These are phyloP conservation scores for Poecilia velifera DNA, from an alignment of 2,797 vertebrate genomes.

Conservation along the genomic window DNA sequence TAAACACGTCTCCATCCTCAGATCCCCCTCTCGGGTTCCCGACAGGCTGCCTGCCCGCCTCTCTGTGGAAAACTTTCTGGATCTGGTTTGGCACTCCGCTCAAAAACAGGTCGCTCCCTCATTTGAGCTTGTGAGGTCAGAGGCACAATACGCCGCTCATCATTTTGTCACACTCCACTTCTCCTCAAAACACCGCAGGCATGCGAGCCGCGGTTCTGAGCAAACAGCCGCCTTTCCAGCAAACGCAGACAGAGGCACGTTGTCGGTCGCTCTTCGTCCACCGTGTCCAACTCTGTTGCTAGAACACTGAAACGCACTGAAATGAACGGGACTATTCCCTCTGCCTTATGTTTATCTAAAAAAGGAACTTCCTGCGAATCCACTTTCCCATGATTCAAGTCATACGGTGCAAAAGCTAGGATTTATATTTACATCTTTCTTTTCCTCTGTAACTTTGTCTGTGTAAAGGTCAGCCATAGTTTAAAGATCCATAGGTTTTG, in stretches of 20 bases:
- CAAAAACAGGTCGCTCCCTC: conserved; percentile 24
- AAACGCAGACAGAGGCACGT: conserved; percentile 26
- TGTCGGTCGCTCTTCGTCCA: conserved; percentile 25
- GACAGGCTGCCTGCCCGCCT: conserved; percentile 6
- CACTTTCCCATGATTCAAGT: background rate
- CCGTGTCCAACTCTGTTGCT: conserved; percentile 13
- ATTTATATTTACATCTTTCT: background rate
- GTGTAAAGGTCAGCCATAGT: background rate
- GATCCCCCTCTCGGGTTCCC: conserved; percentile 15
- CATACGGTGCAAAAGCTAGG: background rate
- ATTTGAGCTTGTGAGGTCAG: conserved; percentile 49
- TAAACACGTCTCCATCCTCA: conserved; percentile 40
- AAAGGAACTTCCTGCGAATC: background rate
- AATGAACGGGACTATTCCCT: background rate
- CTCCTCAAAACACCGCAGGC: conserved; percentile 39
- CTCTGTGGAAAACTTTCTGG: conserved; percentile 8
- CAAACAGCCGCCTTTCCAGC: conserved; percentile 25
- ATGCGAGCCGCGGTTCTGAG: conserved; percentile 25
- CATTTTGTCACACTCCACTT: conserved; percentile 65
- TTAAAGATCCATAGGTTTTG: background rate
- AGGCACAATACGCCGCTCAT: conserved; percentile 48
- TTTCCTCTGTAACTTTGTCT: background rate
- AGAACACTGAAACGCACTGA: background rate
- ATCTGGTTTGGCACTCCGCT: background rate
- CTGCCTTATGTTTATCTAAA: background rate